These are phyloP conservation scores for Bathybates hornii DNA, from an alignment of 2,113 vertebrate species.

Conservation along the genomic window DNA sequence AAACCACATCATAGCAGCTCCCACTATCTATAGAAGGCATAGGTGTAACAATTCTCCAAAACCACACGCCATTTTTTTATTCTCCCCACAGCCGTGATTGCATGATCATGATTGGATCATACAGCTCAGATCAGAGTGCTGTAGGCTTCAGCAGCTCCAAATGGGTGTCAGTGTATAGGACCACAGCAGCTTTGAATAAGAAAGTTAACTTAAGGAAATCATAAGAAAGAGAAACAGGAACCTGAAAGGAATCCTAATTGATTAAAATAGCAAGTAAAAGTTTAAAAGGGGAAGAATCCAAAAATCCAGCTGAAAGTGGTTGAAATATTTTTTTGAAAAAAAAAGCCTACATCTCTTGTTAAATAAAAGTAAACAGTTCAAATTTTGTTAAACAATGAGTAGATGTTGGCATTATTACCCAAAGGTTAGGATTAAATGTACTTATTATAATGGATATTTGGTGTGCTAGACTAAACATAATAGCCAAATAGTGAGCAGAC, in stretches of 20 bases:
- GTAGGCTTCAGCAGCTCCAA: not conserved
- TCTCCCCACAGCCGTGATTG: not conserved
- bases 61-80: not conserved
- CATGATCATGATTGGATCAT: not conserved
- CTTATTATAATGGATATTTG: not conserved
- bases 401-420: not conserved
- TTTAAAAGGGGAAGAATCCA: not conserved
- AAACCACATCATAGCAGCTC: not conserved
- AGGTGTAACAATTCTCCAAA: not conserved
- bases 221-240: not conserved
- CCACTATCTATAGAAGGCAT: not conserved
- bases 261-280: not conserved
- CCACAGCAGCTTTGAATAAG: not conserved
- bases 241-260: not conserved
- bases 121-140: not conserved
- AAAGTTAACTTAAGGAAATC: not conserved
- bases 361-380: not conserved
- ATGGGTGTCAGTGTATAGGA: not conserved
- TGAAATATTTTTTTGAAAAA: fast-evolving
- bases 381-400: not conserved
- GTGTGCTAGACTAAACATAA: not conserved
- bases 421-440: not conserved
- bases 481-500: not conserved
- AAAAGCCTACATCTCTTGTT: not conserved
- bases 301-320: not conserved